phyloP scores from a whole-genome alignment of 92 coral and sea anemone genomes.

The Anthopleura xanthogrammica region DNA sequence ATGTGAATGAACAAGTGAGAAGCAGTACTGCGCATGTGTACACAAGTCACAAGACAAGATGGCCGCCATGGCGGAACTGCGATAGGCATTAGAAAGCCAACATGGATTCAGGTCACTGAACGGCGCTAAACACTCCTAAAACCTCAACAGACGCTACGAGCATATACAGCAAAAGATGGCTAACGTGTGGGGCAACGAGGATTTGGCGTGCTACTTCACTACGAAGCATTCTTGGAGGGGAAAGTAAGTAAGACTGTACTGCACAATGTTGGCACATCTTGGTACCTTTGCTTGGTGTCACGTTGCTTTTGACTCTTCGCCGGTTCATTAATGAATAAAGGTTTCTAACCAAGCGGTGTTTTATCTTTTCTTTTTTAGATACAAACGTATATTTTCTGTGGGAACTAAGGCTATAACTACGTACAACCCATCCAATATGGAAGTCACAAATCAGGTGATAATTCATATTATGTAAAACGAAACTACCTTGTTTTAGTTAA shows the following conservation, averaged over 20 bases:
- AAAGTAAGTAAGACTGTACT: slow-evolving; percentile 66
- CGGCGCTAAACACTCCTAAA: slow-evolving; percentile 13
- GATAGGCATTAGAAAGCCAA: background rate
- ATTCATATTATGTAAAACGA: background rate
- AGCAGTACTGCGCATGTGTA: slow-evolving; percentile 28
- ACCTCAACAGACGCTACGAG: background rate
- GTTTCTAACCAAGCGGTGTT: background rate
- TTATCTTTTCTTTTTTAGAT: slow-evolving; percentile 52
- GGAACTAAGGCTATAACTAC: slow-evolving; percentile 98
- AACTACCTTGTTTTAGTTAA: background rate
- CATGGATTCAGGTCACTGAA: background rate
- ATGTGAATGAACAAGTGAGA: background rate
- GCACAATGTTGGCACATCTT: slow-evolving; percentile 1
- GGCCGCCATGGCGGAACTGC: slow-evolving; percentile 53
- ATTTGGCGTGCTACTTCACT: slow-evolving; percentile 94
- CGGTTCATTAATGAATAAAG: background rate
- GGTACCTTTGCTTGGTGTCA: slow-evolving; percentile 7
- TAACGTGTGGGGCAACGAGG: slow-evolving; percentile 93
- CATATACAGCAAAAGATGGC: slow-evolving; percentile 58
- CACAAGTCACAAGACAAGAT: slow-evolving; percentile 28
- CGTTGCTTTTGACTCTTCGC: background rate
- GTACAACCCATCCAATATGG: slow-evolving; percentile 86
- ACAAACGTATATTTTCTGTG: slow-evolving; percentile 94
- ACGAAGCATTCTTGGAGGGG: slow-evolving; percentile 99
- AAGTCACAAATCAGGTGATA: slow-evolving; percentile 93